phyloP scores from a whole-genome alignment of 2,888 invertebrate species.

The Caenorhabditis panamensis region DNA sequence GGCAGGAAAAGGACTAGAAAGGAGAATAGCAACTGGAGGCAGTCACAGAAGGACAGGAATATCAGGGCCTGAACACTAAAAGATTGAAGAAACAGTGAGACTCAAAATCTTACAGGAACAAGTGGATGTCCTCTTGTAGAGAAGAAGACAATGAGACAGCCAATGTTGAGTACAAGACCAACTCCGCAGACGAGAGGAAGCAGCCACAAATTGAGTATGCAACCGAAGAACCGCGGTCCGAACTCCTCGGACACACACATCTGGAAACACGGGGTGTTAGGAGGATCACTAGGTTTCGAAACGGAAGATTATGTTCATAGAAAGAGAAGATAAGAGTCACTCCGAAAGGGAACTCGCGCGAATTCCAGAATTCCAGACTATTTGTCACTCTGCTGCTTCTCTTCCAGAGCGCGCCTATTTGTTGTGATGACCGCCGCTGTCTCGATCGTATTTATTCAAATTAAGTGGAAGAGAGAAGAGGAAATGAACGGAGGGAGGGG shows the following conservation, averaged over 20 bases:
- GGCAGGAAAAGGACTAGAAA: conserved; percentile 79
- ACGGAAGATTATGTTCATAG: no score
- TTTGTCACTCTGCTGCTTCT: neutral
- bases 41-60: conserved; percentile 78
- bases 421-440: neutral
- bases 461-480: neutral
- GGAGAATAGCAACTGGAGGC: conserved; percentile 78
- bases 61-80: conserved; percentile 73
- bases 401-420: conserved; percentile 9
- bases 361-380: neutral
- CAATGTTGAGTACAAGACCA: conserved; percentile 76
- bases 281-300: no score
- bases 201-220: conserved; percentile 75
- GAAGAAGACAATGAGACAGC: conserved; percentile 75
- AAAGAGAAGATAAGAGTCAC: no score
- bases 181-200: conserved; percentile 75
- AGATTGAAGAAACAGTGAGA: conserved; percentile 5
- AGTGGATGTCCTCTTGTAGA: conserved; percentile 61
- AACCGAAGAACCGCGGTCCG: conserved; percentile 74
- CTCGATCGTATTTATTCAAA: conserved; percentile 17
- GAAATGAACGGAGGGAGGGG: neutral
- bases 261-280: neutral
- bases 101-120: conserved; percentile 49
- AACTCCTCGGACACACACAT: conserved; percentile 68
- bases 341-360: no score